A percentile compares a stretch with the other conserved stretches of the same genome.
These are phyloP conservation scores for Acanthisitta chloris DNA, from an alignment of 2,113 vertebrate species.

Conservation along the genomic window DNA sequence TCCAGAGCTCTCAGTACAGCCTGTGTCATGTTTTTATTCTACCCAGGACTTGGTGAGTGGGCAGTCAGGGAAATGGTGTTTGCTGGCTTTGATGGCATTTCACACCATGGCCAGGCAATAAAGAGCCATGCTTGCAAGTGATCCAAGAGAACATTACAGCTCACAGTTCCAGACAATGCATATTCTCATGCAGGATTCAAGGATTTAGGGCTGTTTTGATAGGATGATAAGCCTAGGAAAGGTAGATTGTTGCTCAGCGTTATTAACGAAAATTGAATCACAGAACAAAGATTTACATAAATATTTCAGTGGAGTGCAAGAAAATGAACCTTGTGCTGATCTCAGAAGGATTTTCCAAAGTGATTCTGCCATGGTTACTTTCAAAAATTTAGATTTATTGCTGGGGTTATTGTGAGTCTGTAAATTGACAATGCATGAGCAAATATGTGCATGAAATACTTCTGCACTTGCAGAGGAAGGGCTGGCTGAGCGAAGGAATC, in stretches of 20 bases:
- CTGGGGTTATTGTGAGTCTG: background rate
- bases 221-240: background rate
- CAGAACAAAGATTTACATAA: background rate
- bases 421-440: background rate
- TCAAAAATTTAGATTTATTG: constrained; percentile 7
- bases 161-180: background rate
- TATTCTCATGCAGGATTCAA: background rate
- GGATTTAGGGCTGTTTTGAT: background rate
- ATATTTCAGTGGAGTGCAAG: background rate
- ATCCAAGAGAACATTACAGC: background rate
- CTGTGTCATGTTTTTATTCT: background rate
- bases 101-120: background rate
- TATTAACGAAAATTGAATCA: background rate
- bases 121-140: background rate
- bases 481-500: background rate
- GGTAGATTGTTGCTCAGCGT: background rate
- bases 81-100: background rate
- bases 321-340: background rate
- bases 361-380: background rate
- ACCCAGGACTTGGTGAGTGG: background rate
- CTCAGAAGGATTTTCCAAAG: background rate
- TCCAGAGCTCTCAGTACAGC: background rate
- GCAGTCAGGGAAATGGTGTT: background rate
- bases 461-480: background rate
- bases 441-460: background rate